Conservation (phyloP, 2,113 vertebrate genomes). For the Charina bottae region DNA sequence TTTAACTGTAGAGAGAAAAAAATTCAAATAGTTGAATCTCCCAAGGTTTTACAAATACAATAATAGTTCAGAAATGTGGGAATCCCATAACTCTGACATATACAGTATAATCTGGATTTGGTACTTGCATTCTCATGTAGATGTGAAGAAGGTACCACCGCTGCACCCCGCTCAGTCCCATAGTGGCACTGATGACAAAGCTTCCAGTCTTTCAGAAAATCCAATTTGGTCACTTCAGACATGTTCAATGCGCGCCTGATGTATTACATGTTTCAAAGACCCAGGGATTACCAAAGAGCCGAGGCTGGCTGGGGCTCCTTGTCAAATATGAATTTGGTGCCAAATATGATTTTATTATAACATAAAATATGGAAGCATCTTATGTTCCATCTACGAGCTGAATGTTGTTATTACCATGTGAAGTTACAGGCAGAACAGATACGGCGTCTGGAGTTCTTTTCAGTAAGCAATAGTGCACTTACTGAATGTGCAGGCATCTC, state of each 20-base stretch:
- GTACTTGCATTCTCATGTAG: neutral
- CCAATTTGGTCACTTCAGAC: neutral
- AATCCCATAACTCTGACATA: neutral
- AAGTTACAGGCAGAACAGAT: neutral
- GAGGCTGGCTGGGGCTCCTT: neutral
- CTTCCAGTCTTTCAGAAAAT: neutral
- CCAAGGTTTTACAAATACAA: neutral
- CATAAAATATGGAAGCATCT: neutral
- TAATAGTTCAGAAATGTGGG: neutral
- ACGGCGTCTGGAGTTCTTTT: neutral
- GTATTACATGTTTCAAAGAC: neutral
- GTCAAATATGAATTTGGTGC: neutral
- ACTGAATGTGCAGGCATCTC: neutral
- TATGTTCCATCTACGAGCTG: neutral
- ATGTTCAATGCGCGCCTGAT: neutral
- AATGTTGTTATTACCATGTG: neutral
- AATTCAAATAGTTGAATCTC: neutral
- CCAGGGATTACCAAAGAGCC: neutral
- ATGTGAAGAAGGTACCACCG: neutral
- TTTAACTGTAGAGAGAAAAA: neutral
- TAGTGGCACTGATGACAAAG: neutral
- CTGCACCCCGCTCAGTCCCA: neutral
- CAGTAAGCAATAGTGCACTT: neutral
- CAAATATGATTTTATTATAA: constrained; percentile 2
- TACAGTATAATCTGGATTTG: too few relatives aligned